These are phyloP conservation scores for Melieria picta DNA, from an alignment of 2,888 invertebrate genomes.

Conservation along the genomic window DNA sequence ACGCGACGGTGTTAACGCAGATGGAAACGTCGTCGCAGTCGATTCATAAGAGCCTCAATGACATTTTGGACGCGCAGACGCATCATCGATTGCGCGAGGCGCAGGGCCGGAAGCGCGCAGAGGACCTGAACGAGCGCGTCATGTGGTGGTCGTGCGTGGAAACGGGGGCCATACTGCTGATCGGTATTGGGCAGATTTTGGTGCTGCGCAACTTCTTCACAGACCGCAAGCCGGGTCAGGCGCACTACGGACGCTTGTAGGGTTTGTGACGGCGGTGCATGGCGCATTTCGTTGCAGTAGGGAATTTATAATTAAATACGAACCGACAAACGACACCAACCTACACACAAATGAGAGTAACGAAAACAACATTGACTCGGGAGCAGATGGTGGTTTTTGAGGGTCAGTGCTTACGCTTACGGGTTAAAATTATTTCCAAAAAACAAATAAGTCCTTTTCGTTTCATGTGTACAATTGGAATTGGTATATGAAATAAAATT, in stretches of 20 bases:
- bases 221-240: conserved; percentile 72
- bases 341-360: background rate
- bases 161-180: conserved; percentile 83
- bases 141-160: conserved; percentile 93
- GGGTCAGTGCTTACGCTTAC: conserved; percentile 19
- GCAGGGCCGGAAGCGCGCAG: conserved; percentile 91
- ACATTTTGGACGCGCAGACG: conserved; percentile 94
- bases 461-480: background rate
- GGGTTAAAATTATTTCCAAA: conserved; percentile 13
- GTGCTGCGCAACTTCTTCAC: conserved; percentile 91
- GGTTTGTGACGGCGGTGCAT: conserved; percentile 43
- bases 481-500: background rate
- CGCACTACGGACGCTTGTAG: conserved; percentile 53
- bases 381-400: background rate
- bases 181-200: conserved; percentile 91
- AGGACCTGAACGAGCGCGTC: conserved; percentile 95
- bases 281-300: conserved; percentile 7
- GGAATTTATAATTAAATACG: conserved; percentile 6
- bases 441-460: background rate
- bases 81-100: conserved; percentile 95
- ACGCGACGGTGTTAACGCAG: conserved; percentile 93
- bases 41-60: conserved; percentile 88
- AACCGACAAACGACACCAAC: background rate
- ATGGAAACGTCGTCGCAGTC: conserved; percentile 92
- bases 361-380: background rate